Percentiles rank a stretch among this genome's conserved stretches.
Conservation (phyloP, 2,888 invertebrate species). For the Eremobia ochroleuca region DNA sequence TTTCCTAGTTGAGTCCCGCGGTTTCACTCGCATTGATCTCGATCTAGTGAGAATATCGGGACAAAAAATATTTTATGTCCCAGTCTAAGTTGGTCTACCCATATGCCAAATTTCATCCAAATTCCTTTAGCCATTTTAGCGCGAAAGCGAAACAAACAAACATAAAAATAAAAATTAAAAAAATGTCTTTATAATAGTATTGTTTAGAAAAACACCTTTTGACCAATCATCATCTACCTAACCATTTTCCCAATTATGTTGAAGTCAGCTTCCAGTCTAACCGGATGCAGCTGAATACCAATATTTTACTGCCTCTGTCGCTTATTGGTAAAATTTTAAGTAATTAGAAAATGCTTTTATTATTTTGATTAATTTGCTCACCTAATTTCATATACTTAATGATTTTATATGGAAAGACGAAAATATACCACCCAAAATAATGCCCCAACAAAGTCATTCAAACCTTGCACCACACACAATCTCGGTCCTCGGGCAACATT, state of each 20-base stretch:
- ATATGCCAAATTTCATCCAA: too few species aligned
- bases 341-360: neutral
- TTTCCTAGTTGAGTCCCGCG: neutral
- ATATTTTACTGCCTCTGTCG: neutral
- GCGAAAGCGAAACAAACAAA: too few species aligned
- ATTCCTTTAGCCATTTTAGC: too few species aligned
- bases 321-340: neutral
- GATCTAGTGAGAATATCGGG: neutral
- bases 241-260: neutral
- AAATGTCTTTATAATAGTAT: too few species aligned
- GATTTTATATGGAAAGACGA: neutral
- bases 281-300: neutral
- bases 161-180: too few species aligned
- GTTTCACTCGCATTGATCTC: neutral
- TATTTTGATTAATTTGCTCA: too few species aligned
- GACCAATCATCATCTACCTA: neutral
- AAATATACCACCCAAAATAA: neutral
- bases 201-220: neutral
- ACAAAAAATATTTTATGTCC: neutral
- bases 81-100: neutral
- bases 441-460: constrained; percentile 15
- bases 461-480: constrained; percentile 67
- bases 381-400: too few species aligned
- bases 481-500: constrained; percentile 80
- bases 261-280: neutral